These are phyloP conservation scores for Salmo trutta DNA, from an alignment of 2,797 vertebrate species.

Conservation along the genomic window DNA sequence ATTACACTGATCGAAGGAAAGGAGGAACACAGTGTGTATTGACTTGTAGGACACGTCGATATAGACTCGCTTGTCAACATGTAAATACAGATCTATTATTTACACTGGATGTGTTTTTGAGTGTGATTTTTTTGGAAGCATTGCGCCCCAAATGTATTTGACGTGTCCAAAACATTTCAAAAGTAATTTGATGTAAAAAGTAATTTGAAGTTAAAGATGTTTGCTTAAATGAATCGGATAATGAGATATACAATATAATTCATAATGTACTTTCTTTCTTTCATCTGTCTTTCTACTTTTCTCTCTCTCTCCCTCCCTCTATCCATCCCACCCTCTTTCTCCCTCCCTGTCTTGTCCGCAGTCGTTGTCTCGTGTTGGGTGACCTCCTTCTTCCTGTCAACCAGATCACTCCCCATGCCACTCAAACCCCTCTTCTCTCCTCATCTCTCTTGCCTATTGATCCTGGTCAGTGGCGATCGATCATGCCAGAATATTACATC, in stretches of 20 bases:
- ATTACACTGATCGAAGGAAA: slow-evolving; percentile 57
- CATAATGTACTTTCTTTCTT: not conserved
- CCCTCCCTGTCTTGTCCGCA: slow-evolving; percentile 18
- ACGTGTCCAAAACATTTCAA: not conserved
- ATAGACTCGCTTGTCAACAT: not conserved
- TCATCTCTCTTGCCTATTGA: slow-evolving; percentile 67
- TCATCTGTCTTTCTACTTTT: not conserved
- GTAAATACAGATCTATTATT: not conserved
- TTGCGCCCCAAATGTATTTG: not conserved
- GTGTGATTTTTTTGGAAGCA: slow-evolving; percentile 13
- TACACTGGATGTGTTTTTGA: not conserved
- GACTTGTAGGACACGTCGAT: not conserved
- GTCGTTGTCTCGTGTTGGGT: slow-evolving; percentile 44
- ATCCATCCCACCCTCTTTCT: slow-evolving; percentile 21
- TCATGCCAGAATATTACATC: slow-evolving; percentile 81
- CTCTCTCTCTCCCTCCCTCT: not conserved
- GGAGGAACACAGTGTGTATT: slow-evolving; percentile 80
- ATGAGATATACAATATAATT: too few relatives aligned
- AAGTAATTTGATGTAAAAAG: too few relatives aligned
- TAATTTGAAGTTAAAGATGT: too few relatives aligned
- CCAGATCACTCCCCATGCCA: slow-evolving; percentile 73
- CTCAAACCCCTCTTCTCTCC: slow-evolving; percentile 68
- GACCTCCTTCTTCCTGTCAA: slow-evolving; percentile 63
- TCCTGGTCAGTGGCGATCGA: slow-evolving; percentile 78
- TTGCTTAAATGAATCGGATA: too few relatives aligned